Evolutionary conservation across 53 echinoderm and acorn worm species (phyloP).

Genomic region (Echinometra lucunter): DNA sequence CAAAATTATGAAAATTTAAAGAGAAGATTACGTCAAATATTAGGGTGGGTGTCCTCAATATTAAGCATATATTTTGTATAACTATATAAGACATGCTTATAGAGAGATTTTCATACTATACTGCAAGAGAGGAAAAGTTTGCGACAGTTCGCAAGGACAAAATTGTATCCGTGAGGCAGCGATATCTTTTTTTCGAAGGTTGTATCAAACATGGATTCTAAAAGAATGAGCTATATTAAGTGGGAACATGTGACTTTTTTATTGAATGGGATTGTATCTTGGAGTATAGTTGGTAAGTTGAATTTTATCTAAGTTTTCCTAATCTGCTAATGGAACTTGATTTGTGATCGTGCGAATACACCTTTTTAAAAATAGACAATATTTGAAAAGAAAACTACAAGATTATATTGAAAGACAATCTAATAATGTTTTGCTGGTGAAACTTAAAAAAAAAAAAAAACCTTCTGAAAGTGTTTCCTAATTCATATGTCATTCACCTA

Average conservation of each 20-base stretch:
- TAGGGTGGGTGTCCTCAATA: neutral
- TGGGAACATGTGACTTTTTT: neutral
- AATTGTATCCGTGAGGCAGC: neutral
- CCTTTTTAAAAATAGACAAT: no score
- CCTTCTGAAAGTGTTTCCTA: no score
- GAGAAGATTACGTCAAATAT: neutral
- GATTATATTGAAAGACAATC: no score
- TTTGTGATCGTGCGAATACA: no score
- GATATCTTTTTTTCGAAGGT: neutral
- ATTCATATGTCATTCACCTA: no score
- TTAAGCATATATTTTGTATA: neutral
- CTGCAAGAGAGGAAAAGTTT: neutral
- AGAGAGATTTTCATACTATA: neutral
- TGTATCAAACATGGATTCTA: neutral
- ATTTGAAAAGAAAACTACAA: no score
- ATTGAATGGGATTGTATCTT: neutral
- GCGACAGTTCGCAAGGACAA: neutral
- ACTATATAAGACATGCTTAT: neutral
- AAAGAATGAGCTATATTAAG: neutral
- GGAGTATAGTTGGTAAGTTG: constrained; percentile 3
- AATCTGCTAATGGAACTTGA: no score
- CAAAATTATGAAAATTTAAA: neutral
- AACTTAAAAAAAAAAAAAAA: no score
- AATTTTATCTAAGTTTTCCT: neutral
- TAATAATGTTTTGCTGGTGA: no score